These are phyloP conservation scores for Litoditis marina DNA, from an alignment of 2,888 invertebrate genomes.

Conservation along the genomic window DNA sequence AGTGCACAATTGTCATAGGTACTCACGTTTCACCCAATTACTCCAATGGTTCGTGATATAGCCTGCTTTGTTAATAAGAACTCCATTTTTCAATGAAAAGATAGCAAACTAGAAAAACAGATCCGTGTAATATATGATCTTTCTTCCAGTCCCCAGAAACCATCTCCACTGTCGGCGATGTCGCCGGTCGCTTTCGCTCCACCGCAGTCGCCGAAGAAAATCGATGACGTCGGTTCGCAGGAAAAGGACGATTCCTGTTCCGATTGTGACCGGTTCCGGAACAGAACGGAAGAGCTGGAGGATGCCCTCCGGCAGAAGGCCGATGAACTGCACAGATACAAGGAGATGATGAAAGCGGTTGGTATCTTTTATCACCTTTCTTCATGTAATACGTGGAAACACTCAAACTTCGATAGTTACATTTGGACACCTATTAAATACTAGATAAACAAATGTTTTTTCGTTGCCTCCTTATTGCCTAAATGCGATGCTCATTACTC, in stretches of 20 bases:
- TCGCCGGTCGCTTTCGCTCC: constrained; percentile 7
- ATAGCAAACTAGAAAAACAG: too few species aligned
- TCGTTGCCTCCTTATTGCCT: not conserved
- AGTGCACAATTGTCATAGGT: too few species aligned
- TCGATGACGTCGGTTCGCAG: not conserved
- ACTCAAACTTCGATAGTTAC: not conserved
- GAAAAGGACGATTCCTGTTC: constrained; percentile 26
- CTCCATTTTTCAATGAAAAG: too few species aligned
- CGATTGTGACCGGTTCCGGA: constrained; percentile 25
- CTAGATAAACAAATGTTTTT: not conserved
- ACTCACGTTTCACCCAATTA: too few species aligned
- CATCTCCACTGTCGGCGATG: constrained; percentile 29
- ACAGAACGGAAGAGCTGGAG: constrained; percentile 33
- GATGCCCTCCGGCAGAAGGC: constrained; percentile 23
- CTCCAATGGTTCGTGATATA: too few species aligned
- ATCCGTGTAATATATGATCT: too few species aligned
- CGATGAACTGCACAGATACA: constrained; percentile 31
- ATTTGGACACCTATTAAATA: too few species aligned
- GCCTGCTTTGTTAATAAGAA: too few species aligned
- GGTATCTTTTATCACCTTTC: not conserved
- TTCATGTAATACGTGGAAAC: not conserved
- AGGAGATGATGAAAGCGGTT: constrained; percentile 30
- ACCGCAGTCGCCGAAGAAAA: not conserved
- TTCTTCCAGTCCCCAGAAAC: constrained; percentile 37
- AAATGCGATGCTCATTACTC: too few species aligned